These are phyloP conservation scores for Halocynthia aurantium DNA, from an alignment of 23 tunicate genomes.

Conservation along the genomic window DNA sequence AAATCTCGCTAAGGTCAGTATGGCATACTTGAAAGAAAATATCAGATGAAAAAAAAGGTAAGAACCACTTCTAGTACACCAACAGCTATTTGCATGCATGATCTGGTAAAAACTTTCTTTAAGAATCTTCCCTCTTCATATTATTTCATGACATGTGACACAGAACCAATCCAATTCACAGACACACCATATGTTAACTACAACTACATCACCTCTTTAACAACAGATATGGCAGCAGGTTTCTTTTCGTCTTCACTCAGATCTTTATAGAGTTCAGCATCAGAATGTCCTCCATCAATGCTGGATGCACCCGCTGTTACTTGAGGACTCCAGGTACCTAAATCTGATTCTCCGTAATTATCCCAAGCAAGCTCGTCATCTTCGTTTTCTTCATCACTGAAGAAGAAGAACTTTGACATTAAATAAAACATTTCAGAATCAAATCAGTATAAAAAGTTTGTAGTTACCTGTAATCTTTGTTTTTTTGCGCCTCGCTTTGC, in stretches of 20 bases:
- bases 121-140: not conserved
- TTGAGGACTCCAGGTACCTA: slow-evolving; percentile 21
- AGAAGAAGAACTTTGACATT: not conserved
- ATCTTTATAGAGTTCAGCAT: slow-evolving; percentile 11
- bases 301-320: slow-evolving; percentile 15
- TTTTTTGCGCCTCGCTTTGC: no score
- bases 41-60: no score
- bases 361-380: slow-evolving; percentile 76
- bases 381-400: not conserved
- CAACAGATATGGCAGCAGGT: not conserved
- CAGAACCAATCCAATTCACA: not conserved
- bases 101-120: not conserved
- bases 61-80: no score
- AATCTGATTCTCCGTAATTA: slow-evolving; percentile 46
- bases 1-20: no score
- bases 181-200: not conserved
- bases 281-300: slow-evolving; percentile 10
- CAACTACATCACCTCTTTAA: not conserved
- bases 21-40: no score
- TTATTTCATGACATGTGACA: not conserved
- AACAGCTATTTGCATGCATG: not conserved
- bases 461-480: no score
- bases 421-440: not conserved
- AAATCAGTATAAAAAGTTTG: no score
- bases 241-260: not conserved